phyloP scores from a whole-genome alignment of 2,113 vertebrate genomes.

The Columba livia region DNA sequence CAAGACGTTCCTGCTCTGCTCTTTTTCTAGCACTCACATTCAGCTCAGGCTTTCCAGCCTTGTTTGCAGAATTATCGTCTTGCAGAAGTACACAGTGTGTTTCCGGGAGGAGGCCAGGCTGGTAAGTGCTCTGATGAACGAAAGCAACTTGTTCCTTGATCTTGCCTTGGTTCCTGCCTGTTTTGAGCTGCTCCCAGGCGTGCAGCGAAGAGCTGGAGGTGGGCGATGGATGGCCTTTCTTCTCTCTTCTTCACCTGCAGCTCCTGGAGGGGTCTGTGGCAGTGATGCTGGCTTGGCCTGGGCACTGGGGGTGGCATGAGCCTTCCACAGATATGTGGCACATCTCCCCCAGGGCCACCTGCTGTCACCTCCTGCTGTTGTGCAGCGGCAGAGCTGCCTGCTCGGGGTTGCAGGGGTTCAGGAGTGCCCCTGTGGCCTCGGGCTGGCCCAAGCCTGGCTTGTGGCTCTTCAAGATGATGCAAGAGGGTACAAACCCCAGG shows the following conservation, averaged over 20 bases:
- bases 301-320: fast-evolving
- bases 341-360: background rate
- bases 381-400: background rate
- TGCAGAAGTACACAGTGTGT: conserved; percentile 58
- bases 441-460: background rate
- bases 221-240: background rate
- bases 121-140: conserved; percentile 1
- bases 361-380: background rate
- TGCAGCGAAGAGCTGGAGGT: background rate
- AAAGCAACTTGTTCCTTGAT: background rate
- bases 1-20: background rate
- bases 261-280: background rate
- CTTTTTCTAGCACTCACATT: conserved; percentile 14
- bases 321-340: too few species aligned
- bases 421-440: background rate
- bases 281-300: background rate
- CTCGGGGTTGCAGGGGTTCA: background rate
- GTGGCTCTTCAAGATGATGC: background rate
- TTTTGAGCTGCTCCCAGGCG: background rate
- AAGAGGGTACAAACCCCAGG: background rate
- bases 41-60: conserved; percentile 35
- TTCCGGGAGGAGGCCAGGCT: conserved; percentile 45
- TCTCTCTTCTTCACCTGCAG: background rate
- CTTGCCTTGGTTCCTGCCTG: background rate
- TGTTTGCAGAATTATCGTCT: conserved; percentile 37